Evolutionary conservation across 2,113 vertebrate species (phyloP).

Genomic region (Mohoua ochrocephala): DNA sequence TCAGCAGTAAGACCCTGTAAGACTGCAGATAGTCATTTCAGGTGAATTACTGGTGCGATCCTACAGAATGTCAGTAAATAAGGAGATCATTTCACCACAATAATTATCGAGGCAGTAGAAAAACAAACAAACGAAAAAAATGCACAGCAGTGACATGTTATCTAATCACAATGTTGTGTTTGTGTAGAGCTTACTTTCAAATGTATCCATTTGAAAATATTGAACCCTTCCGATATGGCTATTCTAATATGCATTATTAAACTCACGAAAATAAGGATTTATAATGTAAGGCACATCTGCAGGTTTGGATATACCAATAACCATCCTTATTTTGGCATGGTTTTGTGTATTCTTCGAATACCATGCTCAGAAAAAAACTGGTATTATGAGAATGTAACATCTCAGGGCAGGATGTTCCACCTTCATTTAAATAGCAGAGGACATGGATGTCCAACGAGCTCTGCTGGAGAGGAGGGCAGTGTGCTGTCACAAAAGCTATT

Average conservation of each 20-base stretch:
- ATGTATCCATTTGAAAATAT: not conserved
- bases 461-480: not conserved
- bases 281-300: not conserved
- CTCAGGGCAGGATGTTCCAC: not conserved
- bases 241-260: not conserved
- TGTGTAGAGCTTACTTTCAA: not conserved
- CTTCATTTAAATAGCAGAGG: not conserved
- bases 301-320: not conserved
- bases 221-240: not conserved
- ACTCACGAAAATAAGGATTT: not conserved
- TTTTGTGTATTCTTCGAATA: not conserved
- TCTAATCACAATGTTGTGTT: not conserved
- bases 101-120: not conserved
- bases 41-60: constrained; percentile 5
- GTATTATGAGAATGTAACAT: not conserved
- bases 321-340: not conserved
- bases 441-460: rapidly evolving
- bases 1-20: not conserved
- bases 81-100: not conserved
- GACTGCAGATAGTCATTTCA: constrained; percentile 1
- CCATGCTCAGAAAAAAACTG: not conserved
- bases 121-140: not conserved
- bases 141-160: not conserved
- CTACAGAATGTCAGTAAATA: constrained; percentile 6
- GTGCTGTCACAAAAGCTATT: not conserved